These are phyloP conservation scores for Watsonalla cultraria DNA, from an alignment of 2,888 invertebrate species.

Conservation along the genomic window DNA sequence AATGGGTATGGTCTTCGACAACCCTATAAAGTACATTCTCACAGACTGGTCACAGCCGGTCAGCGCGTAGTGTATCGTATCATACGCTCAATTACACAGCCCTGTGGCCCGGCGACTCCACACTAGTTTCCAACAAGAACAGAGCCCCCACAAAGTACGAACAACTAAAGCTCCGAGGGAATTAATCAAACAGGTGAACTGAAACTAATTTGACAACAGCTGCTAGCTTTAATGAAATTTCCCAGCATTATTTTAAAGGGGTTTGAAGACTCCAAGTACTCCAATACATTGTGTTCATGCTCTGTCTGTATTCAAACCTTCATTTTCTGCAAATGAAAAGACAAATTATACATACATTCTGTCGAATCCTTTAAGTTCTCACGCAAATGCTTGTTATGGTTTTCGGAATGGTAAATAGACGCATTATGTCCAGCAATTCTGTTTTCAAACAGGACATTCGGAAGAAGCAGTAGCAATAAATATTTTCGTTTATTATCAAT, in stretches of 20 bases:
- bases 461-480: constrained; percentile 44
- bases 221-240: constrained; percentile 7
- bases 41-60: constrained; percentile 55
- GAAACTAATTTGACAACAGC: constrained; percentile 17
- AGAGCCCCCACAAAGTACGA: constrained; percentile 19
- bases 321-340: constrained; percentile 14
- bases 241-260: constrained; percentile 3
- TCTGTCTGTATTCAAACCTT: constrained; percentile 10
- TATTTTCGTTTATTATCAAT: constrained; percentile 30
- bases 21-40: constrained; percentile 48
- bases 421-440: constrained; percentile 35
- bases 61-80: constrained; percentile 50
- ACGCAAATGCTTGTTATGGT: constrained; percentile 19
- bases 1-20: constrained; percentile 14
- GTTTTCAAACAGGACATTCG: constrained; percentile 33
- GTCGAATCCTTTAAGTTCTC: constrained; percentile 23
- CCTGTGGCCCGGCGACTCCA: constrained; percentile 33
- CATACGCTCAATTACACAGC: constrained; percentile 68
- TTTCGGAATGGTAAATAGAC: constrained; percentile 27
- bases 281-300: constrained; percentile 8
- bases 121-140: constrained; percentile 19
- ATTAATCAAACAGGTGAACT: constrained; percentile 26
- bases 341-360: constrained; percentile 20
- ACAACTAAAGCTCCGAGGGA: constrained; percentile 14
- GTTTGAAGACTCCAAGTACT: neutral